A percentile compares a stretch with the other conserved stretches of the same genome.
Evolutionary conservation across 2,113 vertebrate genomes (phyloP).

Genomic region (Geococcyx californianus): DNA sequence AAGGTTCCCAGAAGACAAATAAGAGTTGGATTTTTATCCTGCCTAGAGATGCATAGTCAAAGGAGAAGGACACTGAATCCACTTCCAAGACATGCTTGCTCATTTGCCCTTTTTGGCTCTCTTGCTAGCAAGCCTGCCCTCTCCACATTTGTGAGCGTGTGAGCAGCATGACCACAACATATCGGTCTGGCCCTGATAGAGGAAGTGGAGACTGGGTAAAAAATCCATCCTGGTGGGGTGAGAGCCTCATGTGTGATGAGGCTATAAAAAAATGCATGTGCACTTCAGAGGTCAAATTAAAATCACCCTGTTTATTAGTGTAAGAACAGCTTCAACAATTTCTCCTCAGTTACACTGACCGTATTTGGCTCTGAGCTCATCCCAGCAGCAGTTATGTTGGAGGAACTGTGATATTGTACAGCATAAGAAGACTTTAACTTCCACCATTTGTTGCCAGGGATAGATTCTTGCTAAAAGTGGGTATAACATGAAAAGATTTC

Average conservation of each 20-base stretch:
- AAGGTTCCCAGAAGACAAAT: background rate
- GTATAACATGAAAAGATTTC: background rate
- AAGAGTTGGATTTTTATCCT: background rate
- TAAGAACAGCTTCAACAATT: background rate
- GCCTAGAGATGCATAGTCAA: background rate
- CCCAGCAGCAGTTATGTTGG: background rate
- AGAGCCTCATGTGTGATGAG: background rate
- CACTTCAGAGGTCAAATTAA: background rate
- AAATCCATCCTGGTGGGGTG: background rate
- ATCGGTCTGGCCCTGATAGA: background rate
- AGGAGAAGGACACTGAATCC: background rate
- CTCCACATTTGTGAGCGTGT: accelerated
- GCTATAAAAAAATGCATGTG: background rate
- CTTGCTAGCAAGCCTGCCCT: background rate
- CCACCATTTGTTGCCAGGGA: background rate
- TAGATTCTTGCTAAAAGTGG: background rate
- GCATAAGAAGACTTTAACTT: background rate
- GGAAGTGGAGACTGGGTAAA: background rate
- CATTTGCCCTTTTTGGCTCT: background rate
- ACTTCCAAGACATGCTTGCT: accelerated
- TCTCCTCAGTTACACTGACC: background rate
- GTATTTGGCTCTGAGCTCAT: background rate
- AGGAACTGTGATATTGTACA: background rate
- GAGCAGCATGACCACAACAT: accelerated
- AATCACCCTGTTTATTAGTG: background rate